Percentiles rank a stretch among this genome's conserved stretches.
Conservation (phyloP, 2,888 invertebrate genomes). For the Diadegma fenestrale region DNA sequence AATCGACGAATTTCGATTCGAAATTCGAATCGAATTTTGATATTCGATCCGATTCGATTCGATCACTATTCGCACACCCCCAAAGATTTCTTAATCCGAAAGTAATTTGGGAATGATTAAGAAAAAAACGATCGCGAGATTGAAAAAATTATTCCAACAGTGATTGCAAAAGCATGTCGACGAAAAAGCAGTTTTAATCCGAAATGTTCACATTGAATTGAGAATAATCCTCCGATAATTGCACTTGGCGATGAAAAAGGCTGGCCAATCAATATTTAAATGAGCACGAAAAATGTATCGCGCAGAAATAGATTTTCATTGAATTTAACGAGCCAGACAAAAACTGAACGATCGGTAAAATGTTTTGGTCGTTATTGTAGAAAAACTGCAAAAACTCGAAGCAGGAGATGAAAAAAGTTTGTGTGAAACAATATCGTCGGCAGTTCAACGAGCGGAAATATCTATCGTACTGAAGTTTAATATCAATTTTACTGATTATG, state of each 20-base stretch:
- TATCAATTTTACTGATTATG: conserved; percentile 22
- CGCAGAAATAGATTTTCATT: not conserved
- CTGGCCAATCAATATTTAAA: too few relatives aligned
- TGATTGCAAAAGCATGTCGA: not conserved
- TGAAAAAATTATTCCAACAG: not conserved
- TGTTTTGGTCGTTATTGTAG: not conserved
- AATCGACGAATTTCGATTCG: too few relatives aligned
- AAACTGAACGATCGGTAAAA: not conserved
- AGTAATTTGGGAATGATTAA: not conserved
- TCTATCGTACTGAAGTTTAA: not conserved
- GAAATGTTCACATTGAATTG: not conserved
- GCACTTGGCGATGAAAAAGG: not conserved
- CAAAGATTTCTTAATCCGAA: not conserved
- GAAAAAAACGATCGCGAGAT: not conserved
- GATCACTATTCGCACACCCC: too few relatives aligned
- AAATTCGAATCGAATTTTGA: too few relatives aligned
- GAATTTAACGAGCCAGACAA: not conserved
- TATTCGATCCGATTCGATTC: too few relatives aligned
- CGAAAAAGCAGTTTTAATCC: not conserved
- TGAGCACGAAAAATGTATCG: not conserved
- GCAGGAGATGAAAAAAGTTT: not conserved
- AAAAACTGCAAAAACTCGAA: not conserved
- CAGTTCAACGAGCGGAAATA: not conserved
- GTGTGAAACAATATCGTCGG: not conserved
- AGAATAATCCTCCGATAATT: conserved; percentile 3